A percentile compares a stretch with the other conserved stretches of the same genome.
These are phyloP conservation scores for Urophycis tenuis DNA, from an alignment of 2,797 vertebrate genomes.

Conservation along the genomic window DNA sequence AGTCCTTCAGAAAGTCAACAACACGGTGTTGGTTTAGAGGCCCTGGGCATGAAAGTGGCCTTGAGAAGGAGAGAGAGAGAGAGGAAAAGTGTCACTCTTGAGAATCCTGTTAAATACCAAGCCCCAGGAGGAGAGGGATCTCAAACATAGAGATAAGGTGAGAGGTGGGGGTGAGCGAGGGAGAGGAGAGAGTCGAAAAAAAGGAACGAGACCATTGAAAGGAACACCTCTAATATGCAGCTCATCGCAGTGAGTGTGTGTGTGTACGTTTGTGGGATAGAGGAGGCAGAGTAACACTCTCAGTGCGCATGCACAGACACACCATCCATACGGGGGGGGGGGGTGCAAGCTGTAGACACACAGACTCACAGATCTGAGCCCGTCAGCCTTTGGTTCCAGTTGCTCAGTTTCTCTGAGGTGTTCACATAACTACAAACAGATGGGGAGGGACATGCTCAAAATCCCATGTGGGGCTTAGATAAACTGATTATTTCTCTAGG, in stretches of 20 bases:
- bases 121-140: conserved; percentile 4
- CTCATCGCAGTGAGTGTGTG: not conserved
- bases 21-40: not conserved
- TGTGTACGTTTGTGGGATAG: not conserved
- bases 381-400: conserved; percentile 83
- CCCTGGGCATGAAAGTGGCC: not conserved
- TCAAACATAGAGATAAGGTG: conserved; percentile 44
- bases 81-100: not conserved
- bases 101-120: conserved; percentile 23
- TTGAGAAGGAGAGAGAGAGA: not conserved
- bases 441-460: not conserved
- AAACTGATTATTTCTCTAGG: not conserved
- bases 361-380: conserved; percentile 80
- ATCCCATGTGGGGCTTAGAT: not conserved
- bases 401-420: conserved; percentile 79
- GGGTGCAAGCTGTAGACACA: conserved; percentile 44
- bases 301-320: conserved; percentile 24
- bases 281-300: not conserved
- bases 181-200: not conserved
- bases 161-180: conserved; percentile 4
- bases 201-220: conserved; percentile 18
- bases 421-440: conserved; percentile 82
- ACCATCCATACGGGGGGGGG: conserved; percentile 19
- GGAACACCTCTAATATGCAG: conserved; percentile 20
- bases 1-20: not conserved